Evolutionary conservation across 2,888 invertebrate genomes (phyloP).

Genomic region (Cabera pusaria): DNA sequence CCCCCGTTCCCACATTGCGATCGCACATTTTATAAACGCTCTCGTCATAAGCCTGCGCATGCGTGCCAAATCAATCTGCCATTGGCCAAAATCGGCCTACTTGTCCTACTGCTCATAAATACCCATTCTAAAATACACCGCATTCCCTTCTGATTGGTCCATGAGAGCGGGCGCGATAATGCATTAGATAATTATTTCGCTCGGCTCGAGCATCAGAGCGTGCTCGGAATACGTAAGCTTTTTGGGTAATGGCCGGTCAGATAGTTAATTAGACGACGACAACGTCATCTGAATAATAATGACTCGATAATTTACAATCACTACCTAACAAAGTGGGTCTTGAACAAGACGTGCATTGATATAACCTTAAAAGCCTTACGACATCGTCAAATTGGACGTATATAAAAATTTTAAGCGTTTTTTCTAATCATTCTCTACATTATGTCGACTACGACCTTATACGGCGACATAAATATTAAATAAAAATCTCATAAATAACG

Average conservation of each 20-base stretch:
- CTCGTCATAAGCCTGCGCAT: constrained; percentile 58
- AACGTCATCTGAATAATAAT: constrained; percentile 35
- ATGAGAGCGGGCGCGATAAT: constrained; percentile 49
- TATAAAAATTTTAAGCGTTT: constrained; percentile 17
- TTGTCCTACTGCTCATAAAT: constrained; percentile 39
- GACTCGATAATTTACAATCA: constrained; percentile 26
- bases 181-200: constrained; percentile 53
- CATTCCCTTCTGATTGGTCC: constrained; percentile 59
- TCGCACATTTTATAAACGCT: constrained; percentile 58
- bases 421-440: constrained; percentile 15
- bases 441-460: constrained; percentile 33
- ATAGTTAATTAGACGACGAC: constrained; percentile 36
- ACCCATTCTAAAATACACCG: constrained; percentile 51
- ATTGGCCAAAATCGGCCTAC: constrained; percentile 57
- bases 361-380: constrained; percentile 21
- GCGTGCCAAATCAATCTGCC: constrained; percentile 59
- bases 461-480: constrained; percentile 40
- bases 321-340: constrained; percentile 23
- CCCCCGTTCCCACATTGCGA: constrained; percentile 71
- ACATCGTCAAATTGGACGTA: constrained; percentile 21
- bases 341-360: constrained; percentile 16
- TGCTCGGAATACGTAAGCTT: constrained; percentile 39
- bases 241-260: constrained; percentile 31
- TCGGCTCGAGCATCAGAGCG: constrained; percentile 41
- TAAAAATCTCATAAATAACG: constrained; percentile 42